These are phyloP conservation scores for Platichthys flesus DNA, from an alignment of 2,113 vertebrate species.

Conservation along the genomic window DNA sequence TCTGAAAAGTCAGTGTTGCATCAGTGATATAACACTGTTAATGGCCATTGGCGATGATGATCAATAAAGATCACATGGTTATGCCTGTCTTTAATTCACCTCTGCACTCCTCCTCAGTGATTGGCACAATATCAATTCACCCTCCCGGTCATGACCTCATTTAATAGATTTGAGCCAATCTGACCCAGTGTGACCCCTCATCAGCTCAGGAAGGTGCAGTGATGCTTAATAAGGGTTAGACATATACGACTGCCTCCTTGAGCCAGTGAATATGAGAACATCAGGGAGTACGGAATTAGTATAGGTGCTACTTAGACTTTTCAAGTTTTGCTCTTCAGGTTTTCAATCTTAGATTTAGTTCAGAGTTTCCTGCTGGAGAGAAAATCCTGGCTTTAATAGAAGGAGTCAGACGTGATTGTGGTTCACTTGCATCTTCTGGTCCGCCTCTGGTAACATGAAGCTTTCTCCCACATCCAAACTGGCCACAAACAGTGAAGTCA, in stretches of 20 bases:
- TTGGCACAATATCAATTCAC: slow-evolving; percentile 28
- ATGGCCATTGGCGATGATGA: slow-evolving; percentile 2
- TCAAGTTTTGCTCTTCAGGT: not conserved
- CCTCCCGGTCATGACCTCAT: slow-evolving; percentile 22
- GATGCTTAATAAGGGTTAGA: slow-evolving; percentile 13
- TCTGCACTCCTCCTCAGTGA: not conserved
- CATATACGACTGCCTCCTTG: not conserved
- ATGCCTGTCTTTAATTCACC: slow-evolving; percentile 4
- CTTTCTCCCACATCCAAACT: not conserved
- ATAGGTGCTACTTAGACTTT: not conserved
- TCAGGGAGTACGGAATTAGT: not conserved
- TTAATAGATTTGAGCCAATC: slow-evolving; percentile 12
- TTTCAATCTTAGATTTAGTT: not conserved
- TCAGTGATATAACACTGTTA: slow-evolving; percentile 7
- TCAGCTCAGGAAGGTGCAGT: slow-evolving; percentile 1
- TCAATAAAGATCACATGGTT: slow-evolving; percentile 31
- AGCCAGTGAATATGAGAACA: not conserved
- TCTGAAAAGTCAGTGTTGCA: not conserved
- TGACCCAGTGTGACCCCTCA: slow-evolving; percentile 14
- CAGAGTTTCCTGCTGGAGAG: not conserved
- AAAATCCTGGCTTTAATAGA: not conserved
- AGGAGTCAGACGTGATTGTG: not conserved
- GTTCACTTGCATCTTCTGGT: not conserved
- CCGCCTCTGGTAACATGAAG: slow-evolving; percentile 12
- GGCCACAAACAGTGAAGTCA: not conserved